These are phyloP conservation scores for Stictocephala bisonia DNA, from an alignment of 2,888 invertebrate species.

Conservation along the genomic window DNA sequence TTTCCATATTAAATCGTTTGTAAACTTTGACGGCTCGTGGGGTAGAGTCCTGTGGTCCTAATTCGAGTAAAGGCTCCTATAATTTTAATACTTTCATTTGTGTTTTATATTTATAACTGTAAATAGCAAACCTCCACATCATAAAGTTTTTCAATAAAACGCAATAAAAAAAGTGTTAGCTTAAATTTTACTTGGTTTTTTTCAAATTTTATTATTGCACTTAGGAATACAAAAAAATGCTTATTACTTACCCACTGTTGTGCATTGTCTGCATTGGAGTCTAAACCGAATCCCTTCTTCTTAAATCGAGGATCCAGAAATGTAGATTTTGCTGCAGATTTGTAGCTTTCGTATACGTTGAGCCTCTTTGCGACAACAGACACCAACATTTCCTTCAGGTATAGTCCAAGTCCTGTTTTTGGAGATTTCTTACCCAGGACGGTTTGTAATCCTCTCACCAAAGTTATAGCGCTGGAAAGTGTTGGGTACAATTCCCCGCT, in stretches of 20 bases:
- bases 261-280: constrained; percentile 9
- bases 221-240: neutral
- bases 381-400: neutral
- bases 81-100: neutral
- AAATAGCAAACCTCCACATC: neutral
- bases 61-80: neutral
- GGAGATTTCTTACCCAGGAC: neutral
- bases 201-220: neutral
- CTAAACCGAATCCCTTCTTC: constrained; percentile 16
- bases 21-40: neutral
- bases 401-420: neutral
- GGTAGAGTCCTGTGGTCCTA: neutral
- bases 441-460: neutral
- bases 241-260: constrained; percentile 5
- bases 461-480: neutral
- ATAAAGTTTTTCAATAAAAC: neutral
- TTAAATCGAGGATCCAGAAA: constrained; percentile 13
- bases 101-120: neutral
- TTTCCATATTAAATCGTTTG: neutral
- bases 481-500: neutral
- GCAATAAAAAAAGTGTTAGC: neutral
- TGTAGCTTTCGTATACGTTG: constrained; percentile 1
- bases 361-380: neutral
- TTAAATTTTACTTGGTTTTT: neutral
- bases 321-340: neutral